Evolutionary conservation across 2,888 invertebrate species (phyloP).

Genomic region (Timema cristinae): DNA sequence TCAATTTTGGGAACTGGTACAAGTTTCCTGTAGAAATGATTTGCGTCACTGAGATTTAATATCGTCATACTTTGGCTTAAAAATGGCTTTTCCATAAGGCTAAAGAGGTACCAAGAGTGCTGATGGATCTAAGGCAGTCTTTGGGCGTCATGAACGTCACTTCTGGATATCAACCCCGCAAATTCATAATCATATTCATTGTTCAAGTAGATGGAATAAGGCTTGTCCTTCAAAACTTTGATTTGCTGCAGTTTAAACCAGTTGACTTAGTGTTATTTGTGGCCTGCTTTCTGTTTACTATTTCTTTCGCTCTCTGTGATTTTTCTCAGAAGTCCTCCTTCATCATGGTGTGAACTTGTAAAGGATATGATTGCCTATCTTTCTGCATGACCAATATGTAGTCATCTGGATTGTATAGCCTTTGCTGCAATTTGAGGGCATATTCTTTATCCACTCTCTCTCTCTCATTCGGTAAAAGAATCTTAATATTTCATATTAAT

Average conservation of each 20-base stretch:
- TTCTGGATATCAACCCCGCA: not conserved
- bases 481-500: too few relatives aligned
- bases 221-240: not conserved
- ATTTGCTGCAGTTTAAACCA: not conserved
- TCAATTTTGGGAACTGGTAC: slow-evolving; percentile 5
- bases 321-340: slow-evolving; percentile 2
- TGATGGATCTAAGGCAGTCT: not conserved
- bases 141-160: not conserved
- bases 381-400: not conserved
- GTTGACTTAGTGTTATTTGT: not conserved
- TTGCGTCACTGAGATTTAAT: not conserved
- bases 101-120: not conserved
- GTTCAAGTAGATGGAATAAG: not conserved
- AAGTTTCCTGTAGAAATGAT: not conserved
- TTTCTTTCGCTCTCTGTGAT: not conserved
- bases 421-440: slow-evolving; percentile 3
- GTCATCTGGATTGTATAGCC: not conserved
- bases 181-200: not conserved
- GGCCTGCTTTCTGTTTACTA: not conserved
- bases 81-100: not conserved
- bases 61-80: not conserved
- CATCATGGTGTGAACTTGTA: not conserved
- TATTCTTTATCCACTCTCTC: not conserved
- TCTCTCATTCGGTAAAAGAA: not conserved
- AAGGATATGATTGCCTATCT: not conserved